Evolutionary conservation across 30 jellyfish, hydroid and myxozoan genomes (phyloP).

Genomic region (Chironex yamaguchii): DNA sequence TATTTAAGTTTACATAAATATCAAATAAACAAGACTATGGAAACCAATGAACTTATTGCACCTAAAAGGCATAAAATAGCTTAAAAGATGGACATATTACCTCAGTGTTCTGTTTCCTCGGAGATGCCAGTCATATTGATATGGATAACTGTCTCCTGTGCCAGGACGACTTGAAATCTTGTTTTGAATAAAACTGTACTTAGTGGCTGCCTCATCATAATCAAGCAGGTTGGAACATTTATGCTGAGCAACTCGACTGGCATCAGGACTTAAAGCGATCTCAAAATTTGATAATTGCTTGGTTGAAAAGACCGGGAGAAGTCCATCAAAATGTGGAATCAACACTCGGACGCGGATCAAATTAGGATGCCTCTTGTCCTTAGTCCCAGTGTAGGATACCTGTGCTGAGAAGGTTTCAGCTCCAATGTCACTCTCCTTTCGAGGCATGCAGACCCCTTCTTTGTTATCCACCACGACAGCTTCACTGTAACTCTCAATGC

Average conservation of each 20-base stretch:
- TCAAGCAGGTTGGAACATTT: conserved; percentile 91
- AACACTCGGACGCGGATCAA: conserved; percentile 79
- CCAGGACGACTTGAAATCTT: conserved; percentile 53
- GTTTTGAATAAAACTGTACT: conserved; percentile 70
- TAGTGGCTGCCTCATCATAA: conserved; percentile 77
- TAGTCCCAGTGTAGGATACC: conserved; percentile 92
- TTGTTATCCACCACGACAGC: conserved; percentile 68
- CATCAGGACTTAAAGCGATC: conserved; percentile 89
- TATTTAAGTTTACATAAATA: too few relatives aligned
- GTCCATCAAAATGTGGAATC: conserved; percentile 96
- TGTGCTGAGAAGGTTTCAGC: conserved; percentile 98
- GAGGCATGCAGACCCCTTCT: conserved; percentile 93
- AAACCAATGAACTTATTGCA: too few relatives aligned
- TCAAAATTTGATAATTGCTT: conserved; percentile 80
- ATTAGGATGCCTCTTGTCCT: conserved; percentile 84
- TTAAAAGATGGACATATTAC: too few relatives aligned
- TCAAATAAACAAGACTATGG: too few relatives aligned
- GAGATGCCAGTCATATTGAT: conserved; percentile 75
- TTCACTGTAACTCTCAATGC: conserved; percentile 89
- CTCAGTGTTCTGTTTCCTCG: conserved; percentile 87
- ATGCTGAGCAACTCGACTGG: conserved; percentile 90
- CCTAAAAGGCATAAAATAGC: too few relatives aligned
- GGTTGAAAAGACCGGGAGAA: conserved; percentile 91
- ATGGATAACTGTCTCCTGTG: conserved; percentile 77
- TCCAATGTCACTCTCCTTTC: conserved; percentile 83